Conservation (phyloP, 2,113 vertebrate species). For the Arothron firmamentum region DNA sequence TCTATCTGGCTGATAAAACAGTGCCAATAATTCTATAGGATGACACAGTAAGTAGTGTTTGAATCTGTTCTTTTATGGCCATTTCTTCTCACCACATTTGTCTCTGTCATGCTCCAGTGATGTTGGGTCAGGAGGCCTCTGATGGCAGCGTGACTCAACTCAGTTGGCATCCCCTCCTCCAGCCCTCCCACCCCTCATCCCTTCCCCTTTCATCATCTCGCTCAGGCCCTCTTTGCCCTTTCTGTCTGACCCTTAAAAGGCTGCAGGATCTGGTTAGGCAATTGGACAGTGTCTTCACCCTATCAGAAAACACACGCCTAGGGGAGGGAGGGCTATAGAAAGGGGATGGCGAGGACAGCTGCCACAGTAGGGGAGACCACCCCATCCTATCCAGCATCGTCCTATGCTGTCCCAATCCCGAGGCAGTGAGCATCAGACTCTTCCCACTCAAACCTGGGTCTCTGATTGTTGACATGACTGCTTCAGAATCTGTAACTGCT, state of each 20-base stretch:
- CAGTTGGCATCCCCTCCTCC: conserved; percentile 61
- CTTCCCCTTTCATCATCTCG: conserved; percentile 38
- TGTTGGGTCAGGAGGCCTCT: conserved; percentile 48
- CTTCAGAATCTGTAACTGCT: conserved; percentile 5
- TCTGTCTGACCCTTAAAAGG: conserved; percentile 61
- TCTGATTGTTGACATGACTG: conserved; percentile 16
- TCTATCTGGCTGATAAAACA: neutral
- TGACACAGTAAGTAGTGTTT: neutral
- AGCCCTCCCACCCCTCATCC: conserved; percentile 9
- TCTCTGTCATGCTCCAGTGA: conserved; percentile 22
- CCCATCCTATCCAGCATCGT: conserved; percentile 50
- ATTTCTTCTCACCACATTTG: conserved; percentile 21
- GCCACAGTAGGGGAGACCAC: conserved; percentile 57
- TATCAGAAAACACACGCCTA: conserved; percentile 48
- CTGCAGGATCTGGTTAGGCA: conserved; percentile 39
- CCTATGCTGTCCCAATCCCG: conserved; percentile 68
- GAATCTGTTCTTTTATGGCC: neutral
- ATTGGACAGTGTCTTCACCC: conserved; percentile 42
- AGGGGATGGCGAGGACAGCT: conserved; percentile 53
- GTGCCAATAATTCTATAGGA: neutral
- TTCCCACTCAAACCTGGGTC: conserved; percentile 29
- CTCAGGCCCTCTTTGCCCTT: conserved; percentile 64
- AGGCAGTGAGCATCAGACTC: conserved; percentile 35
- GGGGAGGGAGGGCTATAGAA: conserved; percentile 30
- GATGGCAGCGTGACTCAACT: conserved; percentile 66